phyloP scores from a whole-genome alignment of 2,888 invertebrate genomes.

The Polydrusus cervinus region DNA sequence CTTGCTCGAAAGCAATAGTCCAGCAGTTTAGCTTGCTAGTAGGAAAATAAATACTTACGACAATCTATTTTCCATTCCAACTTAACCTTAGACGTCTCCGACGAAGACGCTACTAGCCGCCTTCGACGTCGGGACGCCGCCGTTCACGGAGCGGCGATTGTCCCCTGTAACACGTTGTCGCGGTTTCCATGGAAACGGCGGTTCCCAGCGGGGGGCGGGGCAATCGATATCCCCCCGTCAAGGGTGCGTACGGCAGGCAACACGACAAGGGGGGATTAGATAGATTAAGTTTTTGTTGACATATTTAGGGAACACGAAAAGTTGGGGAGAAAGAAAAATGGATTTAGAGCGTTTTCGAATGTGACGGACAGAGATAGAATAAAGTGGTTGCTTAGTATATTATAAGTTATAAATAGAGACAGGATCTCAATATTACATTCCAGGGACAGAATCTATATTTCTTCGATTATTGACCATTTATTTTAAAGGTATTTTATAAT shows the following conservation, averaged over 20 bases:
- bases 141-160: slow-evolving; percentile 53
- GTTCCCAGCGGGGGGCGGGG: slow-evolving; percentile 74
- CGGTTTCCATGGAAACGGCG: slow-evolving; percentile 75
- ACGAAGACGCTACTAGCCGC: slow-evolving; percentile 16
- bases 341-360: neutral
- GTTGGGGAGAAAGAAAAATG: slow-evolving; percentile 17
- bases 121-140: slow-evolving; percentile 31
- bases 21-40: too few species aligned
- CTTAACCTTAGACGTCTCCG: too few species aligned
- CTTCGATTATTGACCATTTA: too few species aligned
- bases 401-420: too few species aligned
- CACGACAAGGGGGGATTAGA: slow-evolving; percentile 55
- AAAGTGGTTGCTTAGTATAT: slow-evolving; percentile 2
- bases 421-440: too few species aligned
- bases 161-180: slow-evolving; percentile 68
- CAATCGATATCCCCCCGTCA: slow-evolving; percentile 83
- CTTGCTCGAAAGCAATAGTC: too few species aligned
- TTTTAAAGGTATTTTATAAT: too few species aligned
- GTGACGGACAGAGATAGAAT: neutral
- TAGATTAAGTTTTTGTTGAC: slow-evolving; percentile 56
- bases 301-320: slow-evolving; percentile 41
- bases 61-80: too few species aligned
- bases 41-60: too few species aligned
- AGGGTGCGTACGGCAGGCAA: slow-evolving; percentile 58
- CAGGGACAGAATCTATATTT: too few species aligned